Conservation (phyloP, 2,888 invertebrate species). For the Nephrotoma appendiculata region DNA sequence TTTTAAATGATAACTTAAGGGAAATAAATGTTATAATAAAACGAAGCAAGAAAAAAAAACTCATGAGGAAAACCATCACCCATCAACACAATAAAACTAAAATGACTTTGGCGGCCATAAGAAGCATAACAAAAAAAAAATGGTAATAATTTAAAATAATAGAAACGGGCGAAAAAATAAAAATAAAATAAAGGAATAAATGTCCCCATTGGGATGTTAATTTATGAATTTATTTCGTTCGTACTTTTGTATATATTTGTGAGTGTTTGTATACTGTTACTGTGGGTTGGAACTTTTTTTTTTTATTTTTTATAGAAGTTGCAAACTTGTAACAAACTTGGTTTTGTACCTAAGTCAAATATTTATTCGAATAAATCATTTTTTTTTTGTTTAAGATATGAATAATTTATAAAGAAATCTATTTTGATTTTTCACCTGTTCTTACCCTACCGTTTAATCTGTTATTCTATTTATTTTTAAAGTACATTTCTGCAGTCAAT, state of each 20-base stretch:
- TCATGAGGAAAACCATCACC: not conserved
- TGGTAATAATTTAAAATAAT: not conserved
- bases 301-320: not conserved
- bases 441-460: too few species aligned
- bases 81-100: not conserved
- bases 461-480: too few species aligned
- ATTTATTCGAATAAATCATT: not conserved
- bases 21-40: not conserved
- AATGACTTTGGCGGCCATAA: not conserved
- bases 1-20: not conserved
- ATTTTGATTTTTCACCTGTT: not conserved
- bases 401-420: not conserved
- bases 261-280: not conserved
- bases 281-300: not conserved
- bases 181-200: not conserved
- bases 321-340: not conserved
- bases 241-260: not conserved
- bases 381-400: not conserved
- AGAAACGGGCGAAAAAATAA: not conserved
- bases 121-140: not conserved
- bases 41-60: not conserved
- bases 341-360: not conserved
- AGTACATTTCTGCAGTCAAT: too few species aligned
- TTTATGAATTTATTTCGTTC: not conserved
- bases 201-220: not conserved